Evolutionary conservation across 2,888 invertebrate genomes (phyloP).

Genomic region (Nomada flava): DNA sequence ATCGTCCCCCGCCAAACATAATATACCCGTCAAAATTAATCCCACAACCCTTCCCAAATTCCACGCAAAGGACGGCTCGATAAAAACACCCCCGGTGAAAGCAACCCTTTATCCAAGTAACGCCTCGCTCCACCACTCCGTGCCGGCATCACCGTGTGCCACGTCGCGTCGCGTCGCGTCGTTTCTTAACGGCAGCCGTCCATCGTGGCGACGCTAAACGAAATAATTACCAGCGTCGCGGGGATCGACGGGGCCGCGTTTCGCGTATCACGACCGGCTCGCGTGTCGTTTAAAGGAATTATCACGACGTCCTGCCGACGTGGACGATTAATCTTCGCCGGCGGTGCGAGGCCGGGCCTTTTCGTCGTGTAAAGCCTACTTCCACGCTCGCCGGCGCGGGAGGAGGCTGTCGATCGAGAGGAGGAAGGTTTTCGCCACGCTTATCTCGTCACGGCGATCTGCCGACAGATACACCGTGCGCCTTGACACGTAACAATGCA

Average conservation of each 20-base stretch:
- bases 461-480: conserved; percentile 80
- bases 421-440: conserved; percentile 68
- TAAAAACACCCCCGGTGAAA: no score
- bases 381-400: conserved; percentile 37
- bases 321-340: conserved; percentile 66
- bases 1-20: no score
- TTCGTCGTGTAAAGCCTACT: conserved; percentile 51
- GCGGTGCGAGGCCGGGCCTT: conserved; percentile 56
- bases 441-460: conserved; percentile 82
- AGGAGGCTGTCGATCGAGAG: conserved; percentile 70
- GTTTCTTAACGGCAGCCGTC: conserved; percentile 47
- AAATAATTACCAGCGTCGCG: conserved; percentile 60
- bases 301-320: conserved; percentile 59
- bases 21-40: no score
- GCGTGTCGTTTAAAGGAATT: conserved; percentile 69
- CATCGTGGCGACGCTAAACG: conserved; percentile 51
- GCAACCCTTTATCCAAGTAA: background rate
- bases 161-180: conserved; percentile 5
- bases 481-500: conserved; percentile 82
- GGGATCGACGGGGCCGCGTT: conserved; percentile 52
- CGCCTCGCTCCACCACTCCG: background rate
- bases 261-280: conserved; percentile 53
- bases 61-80: no score
- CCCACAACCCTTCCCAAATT: no score
- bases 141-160: no score